Conservation (phyloP, 2,888 invertebrate species). For the Cantharis lateralis region DNA sequence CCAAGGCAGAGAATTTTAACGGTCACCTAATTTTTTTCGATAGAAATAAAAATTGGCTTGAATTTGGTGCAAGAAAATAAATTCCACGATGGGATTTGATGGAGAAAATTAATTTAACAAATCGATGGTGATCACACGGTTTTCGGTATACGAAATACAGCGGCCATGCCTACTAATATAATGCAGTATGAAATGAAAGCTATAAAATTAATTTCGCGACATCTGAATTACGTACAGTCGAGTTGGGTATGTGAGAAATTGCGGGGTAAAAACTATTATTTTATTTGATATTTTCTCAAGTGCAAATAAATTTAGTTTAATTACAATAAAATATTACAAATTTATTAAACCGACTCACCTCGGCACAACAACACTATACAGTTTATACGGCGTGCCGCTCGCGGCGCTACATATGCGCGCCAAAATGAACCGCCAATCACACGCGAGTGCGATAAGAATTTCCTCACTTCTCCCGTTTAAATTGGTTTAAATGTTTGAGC, state of each 20-base stretch:
- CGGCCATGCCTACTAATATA: constrained; percentile 49
- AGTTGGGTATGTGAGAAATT: constrained; percentile 47
- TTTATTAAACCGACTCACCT: constrained; percentile 49
- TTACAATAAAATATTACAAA: constrained; percentile 52
- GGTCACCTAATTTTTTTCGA: constrained; percentile 35
- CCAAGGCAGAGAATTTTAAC: constrained; percentile 24
- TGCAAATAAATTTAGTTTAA: constrained; percentile 47
- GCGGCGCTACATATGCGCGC: constrained; percentile 49
- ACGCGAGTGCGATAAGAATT: not conserved
- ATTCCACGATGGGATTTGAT: constrained; percentile 23
- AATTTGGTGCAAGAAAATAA: constrained; percentile 38
- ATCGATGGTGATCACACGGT: constrained; percentile 36
- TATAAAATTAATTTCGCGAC: constrained; percentile 48
- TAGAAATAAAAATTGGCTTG: constrained; percentile 45
- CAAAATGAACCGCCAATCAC: constrained; percentile 51
- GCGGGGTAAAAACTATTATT: constrained; percentile 53
- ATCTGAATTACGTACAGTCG: constrained; percentile 37
- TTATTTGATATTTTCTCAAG: constrained; percentile 42
- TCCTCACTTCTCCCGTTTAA: not conserved
- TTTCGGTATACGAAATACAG: constrained; percentile 41
- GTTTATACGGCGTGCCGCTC: constrained; percentile 50
- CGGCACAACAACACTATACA: constrained; percentile 31
- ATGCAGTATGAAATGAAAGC: constrained; percentile 44
- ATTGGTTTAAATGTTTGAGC: not conserved
- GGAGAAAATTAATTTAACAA: constrained; percentile 51